Conservation (phyloP, 2,888 invertebrate species). For the Merodon equestris region DNA sequence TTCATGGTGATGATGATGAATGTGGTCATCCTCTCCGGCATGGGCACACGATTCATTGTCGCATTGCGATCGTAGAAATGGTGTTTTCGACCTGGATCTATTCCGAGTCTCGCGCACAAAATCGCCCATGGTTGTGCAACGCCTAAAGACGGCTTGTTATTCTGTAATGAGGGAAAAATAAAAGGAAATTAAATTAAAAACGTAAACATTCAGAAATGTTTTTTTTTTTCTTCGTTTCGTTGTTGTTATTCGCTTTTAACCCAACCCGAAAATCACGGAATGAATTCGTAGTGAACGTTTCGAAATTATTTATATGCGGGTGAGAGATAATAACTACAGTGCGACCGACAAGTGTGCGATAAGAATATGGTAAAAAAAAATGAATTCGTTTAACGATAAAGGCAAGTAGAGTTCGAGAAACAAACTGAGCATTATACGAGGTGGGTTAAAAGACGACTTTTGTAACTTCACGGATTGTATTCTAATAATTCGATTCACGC, state of each 20-base stretch:
- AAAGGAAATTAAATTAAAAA: slow-evolving; percentile 17
- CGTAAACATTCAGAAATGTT: slow-evolving; percentile 37
- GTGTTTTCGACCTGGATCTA: slow-evolving; percentile 86
- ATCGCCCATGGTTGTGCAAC: slow-evolving; percentile 71
- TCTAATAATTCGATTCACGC: no score
- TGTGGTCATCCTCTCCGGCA: slow-evolving; percentile 80
- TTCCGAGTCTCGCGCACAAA: slow-evolving; percentile 81
- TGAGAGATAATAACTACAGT: slow-evolving; percentile 7
- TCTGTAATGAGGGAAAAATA: slow-evolving; percentile 31
- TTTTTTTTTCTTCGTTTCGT: slow-evolving; percentile 3
- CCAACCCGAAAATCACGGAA: slow-evolving; percentile 16
- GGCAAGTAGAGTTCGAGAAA: no score
- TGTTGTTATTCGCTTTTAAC: slow-evolving; percentile 8
- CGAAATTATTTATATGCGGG: slow-evolving; percentile 9
- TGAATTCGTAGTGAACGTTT: slow-evolving; percentile 5
- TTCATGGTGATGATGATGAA: slow-evolving; percentile 74
- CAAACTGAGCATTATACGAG: no score
- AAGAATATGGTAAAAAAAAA: no score
- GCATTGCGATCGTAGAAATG: slow-evolving; percentile 82
- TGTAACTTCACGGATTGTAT: no score
- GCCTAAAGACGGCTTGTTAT: slow-evolving; percentile 34
- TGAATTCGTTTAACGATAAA: no score
- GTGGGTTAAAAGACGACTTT: no score
- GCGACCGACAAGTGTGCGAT: neutral
- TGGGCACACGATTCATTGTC: slow-evolving; percentile 82